Evolutionary conservation across 2,797 vertebrate species (phyloP).

Genomic region (Periparus ater): DNA sequence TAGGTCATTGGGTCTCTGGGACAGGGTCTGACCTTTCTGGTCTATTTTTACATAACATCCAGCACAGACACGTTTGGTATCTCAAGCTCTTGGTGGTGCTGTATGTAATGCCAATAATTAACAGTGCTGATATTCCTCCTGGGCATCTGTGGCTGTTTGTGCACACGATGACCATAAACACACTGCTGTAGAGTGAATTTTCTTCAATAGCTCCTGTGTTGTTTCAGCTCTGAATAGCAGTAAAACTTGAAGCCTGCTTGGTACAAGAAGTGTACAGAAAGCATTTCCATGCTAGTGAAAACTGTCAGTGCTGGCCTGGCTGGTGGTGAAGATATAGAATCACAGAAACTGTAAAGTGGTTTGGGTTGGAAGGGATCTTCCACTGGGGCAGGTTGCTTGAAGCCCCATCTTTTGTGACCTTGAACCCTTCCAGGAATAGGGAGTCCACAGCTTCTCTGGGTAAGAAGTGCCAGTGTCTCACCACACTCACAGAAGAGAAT

Average conservation of each 20-base stretch:
- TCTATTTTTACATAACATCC: neutral
- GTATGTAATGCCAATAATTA: neutral
- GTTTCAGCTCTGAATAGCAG: neutral
- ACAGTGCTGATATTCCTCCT: neutral
- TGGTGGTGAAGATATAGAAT: neutral
- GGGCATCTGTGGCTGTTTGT: neutral
- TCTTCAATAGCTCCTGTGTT: neutral
- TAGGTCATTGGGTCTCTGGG: slow-evolving; percentile 13
- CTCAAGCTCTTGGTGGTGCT: slow-evolving; percentile 17
- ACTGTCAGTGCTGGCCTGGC: neutral
- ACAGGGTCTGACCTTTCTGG: neutral
- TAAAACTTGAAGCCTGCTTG: neutral
- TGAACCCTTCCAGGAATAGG: neutral
- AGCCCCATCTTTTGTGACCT: neutral
- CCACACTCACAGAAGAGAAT: neutral
- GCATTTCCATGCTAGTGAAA: neutral
- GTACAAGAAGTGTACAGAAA: neutral
- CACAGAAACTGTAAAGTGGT: neutral
- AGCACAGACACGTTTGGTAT: neutral
- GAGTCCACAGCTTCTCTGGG: neutral
- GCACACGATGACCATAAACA: neutral
- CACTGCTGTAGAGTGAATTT: neutral
- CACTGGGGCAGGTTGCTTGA: neutral
- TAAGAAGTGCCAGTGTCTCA: neutral
- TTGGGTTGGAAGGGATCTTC: neutral